phyloP scores from a whole-genome alignment of 2,888 invertebrate species.

The Cheilosia variabilis region DNA sequence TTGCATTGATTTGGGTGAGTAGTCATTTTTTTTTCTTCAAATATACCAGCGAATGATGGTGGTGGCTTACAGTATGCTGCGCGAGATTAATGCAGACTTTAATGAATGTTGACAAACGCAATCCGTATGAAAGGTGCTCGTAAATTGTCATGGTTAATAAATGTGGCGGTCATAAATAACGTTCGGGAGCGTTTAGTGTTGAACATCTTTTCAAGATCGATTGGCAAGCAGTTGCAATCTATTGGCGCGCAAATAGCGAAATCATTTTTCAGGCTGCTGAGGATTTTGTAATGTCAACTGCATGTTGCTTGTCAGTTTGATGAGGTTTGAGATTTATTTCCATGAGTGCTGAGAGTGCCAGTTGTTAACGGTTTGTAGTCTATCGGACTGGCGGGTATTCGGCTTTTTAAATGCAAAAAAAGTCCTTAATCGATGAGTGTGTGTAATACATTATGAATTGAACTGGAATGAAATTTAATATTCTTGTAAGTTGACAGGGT shows the following conservation, averaged over 20 bases:
- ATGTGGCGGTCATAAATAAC: constrained; percentile 52
- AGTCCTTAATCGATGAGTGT: no score
- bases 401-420: no score
- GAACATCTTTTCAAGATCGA: constrained; percentile 46
- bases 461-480: no score
- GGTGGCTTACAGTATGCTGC: neutral
- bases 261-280: constrained; percentile 35
- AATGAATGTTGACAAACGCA: constrained; percentile 70
- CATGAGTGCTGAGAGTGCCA: neutral
- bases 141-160: constrained; percentile 45
- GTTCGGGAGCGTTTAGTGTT: constrained; percentile 43
- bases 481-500: no score
- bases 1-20: constrained; percentile 64
- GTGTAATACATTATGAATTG: no score
- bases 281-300: constrained; percentile 46
- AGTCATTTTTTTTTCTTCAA: neutral
- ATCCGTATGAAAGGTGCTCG: constrained; percentile 45
- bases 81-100: constrained; percentile 45
- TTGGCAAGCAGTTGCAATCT: neutral
- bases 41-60: neutral
- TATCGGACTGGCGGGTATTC: neutral
- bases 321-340: constrained; percentile 2
- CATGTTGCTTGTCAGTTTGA: neutral
- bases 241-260: constrained; percentile 11
- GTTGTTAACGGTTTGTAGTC: neutral